phyloP scores from a whole-genome alignment of 2,797 vertebrate species.

The Phalanger gymnotis region DNA sequence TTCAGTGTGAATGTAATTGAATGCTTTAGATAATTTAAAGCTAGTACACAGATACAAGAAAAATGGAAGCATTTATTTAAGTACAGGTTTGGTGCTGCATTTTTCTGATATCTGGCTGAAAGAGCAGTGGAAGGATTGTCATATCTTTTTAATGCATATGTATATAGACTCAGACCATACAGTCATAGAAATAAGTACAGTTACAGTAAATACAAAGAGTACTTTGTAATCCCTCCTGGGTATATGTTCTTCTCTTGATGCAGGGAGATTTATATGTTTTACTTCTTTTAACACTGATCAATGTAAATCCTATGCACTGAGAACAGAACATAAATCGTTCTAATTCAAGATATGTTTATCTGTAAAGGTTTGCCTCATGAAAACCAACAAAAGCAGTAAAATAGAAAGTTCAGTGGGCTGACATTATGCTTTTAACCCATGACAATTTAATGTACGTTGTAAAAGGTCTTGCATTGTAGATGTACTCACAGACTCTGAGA shows the following conservation, averaged over 20 bases:
- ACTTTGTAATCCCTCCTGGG: slow-evolving; percentile 24
- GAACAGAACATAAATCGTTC: slow-evolving; percentile 39
- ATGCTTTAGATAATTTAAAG: slow-evolving; percentile 21
- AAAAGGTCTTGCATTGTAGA: slow-evolving; percentile 19
- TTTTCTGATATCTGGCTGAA: slow-evolving; percentile 35
- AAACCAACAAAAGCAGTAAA: slow-evolving; percentile 51
- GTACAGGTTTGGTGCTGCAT: slow-evolving; percentile 36
- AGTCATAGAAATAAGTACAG: slow-evolving; percentile 26
- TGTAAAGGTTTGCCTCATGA: slow-evolving; percentile 53
- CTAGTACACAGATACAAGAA: neutral
- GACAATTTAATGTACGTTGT: slow-evolving; percentile 29
- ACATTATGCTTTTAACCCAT: slow-evolving; percentile 45
- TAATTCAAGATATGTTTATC: slow-evolving; percentile 50
- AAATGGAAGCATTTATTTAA: slow-evolving; percentile 2
- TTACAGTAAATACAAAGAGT: slow-evolving; percentile 46
- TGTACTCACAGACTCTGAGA: slow-evolving; percentile 16
- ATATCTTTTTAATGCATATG: neutral
- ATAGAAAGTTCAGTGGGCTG: slow-evolving; percentile 40
- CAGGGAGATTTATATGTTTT: slow-evolving; percentile 31
- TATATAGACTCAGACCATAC: slow-evolving; percentile 32
- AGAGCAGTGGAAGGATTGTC: slow-evolving; percentile 52
- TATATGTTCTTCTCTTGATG: slow-evolving; percentile 37
- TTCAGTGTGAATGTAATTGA: slow-evolving; percentile 24
- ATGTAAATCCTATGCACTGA: slow-evolving; percentile 50
- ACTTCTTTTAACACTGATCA: slow-evolving; percentile 54